phyloP scores from a whole-genome alignment of 2,888 invertebrate genomes.

The Caenorhabditis japonica region DNA sequence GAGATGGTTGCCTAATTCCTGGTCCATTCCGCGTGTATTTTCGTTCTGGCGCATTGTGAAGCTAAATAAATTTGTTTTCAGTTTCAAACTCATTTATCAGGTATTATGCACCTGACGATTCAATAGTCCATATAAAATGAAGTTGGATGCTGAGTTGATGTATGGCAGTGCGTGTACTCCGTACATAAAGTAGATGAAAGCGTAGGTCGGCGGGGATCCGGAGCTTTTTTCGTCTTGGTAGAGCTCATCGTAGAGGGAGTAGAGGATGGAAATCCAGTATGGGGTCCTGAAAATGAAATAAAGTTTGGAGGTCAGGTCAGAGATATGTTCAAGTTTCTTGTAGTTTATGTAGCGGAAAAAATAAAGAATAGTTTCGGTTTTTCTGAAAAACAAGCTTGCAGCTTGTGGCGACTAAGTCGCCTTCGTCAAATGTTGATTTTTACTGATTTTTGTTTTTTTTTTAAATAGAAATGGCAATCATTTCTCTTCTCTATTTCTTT shows the following conservation, averaged over 20 bases:
- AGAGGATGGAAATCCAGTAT: slow-evolving; percentile 75
- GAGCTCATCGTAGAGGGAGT: slow-evolving; percentile 69
- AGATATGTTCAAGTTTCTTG: too few relatives aligned
- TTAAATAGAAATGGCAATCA: too few relatives aligned
- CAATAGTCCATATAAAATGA: slow-evolving; percentile 73
- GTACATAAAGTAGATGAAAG: slow-evolving; percentile 75
- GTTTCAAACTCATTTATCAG: not conserved
- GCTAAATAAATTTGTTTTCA: slow-evolving; percentile 17
- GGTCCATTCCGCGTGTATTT: slow-evolving; percentile 41
- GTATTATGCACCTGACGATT: slow-evolving; percentile 59
- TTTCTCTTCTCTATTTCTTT: too few relatives aligned
- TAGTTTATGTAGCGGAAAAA: too few relatives aligned
- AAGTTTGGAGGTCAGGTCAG: too few relatives aligned
- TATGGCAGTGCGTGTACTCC: slow-evolving; percentile 76
- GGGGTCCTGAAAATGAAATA: slow-evolving; percentile 68
- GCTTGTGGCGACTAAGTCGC: too few relatives aligned
- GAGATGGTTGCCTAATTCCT: slow-evolving; percentile 32
- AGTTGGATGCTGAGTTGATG: slow-evolving; percentile 75
- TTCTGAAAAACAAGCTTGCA: too few relatives aligned
- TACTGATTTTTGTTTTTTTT: too few relatives aligned
- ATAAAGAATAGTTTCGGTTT: too few relatives aligned
- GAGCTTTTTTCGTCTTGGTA: slow-evolving; percentile 53
- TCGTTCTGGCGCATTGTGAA: slow-evolving; percentile 48
- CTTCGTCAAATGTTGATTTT: too few relatives aligned
- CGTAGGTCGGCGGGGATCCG: slow-evolving; percentile 55